Percentiles rank a stretch among this genome's conserved stretches.
Evolutionary conservation across 92 coral and sea anemone species (phyloP).

Genomic region (Epizoanthus ramosus): DNA sequence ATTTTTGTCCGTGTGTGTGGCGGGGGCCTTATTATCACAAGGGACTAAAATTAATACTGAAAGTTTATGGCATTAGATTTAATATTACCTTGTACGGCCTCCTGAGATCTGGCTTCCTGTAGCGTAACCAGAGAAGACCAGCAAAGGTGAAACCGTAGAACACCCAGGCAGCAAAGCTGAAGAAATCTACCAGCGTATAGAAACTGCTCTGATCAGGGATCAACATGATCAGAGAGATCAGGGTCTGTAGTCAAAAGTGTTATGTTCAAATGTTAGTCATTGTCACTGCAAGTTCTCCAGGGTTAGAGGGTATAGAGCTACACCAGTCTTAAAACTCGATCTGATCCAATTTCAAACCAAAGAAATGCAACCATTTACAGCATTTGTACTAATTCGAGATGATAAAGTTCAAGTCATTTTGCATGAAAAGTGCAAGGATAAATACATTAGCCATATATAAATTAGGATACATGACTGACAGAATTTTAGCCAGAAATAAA

Average conservation of each 20-base stretch:
- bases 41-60: not conserved
- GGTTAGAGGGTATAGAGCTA: too few relatives aligned
- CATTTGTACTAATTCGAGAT: too few relatives aligned
- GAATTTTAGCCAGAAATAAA: too few relatives aligned
- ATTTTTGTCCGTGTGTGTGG: too few relatives aligned
- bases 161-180: conserved; percentile 98
- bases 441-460: too few relatives aligned
- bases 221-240: conserved; percentile 89
- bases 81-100: conserved; percentile 84
- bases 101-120: conserved; percentile 52
- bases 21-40: too few relatives aligned
- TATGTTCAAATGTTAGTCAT: not conserved
- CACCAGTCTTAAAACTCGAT: too few relatives aligned
- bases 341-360: too few relatives aligned
- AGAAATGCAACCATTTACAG: too few relatives aligned
- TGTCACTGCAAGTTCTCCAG: not conserved
- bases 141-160: conserved; percentile 92
- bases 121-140: conserved; percentile 79
- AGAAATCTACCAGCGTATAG: conserved; percentile 88
- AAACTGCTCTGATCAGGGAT: conserved; percentile 93
- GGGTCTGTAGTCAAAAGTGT: conserved; percentile 56
- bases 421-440: too few relatives aligned
- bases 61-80: not conserved
- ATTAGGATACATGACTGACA: too few relatives aligned
- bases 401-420: too few relatives aligned